Evolutionary conservation across 2,113 vertebrate genomes (phyloP), one percentile per base, ranked within the genome.

Genomic region (Macrotus californicus): DNA sequence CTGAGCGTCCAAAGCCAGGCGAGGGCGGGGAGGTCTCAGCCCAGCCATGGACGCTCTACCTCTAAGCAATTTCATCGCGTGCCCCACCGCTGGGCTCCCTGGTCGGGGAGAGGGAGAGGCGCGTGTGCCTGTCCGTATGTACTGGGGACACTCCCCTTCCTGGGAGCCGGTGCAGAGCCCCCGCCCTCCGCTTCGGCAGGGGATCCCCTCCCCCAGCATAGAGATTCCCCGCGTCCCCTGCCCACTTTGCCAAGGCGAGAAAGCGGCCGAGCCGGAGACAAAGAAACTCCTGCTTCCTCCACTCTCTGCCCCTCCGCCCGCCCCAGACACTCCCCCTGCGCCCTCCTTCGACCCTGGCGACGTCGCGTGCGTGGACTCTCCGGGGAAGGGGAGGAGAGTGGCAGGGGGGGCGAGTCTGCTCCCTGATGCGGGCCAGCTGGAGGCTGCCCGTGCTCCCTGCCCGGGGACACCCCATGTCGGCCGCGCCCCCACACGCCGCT

Each of bases 221-320:
- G 93, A 96, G 94, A 96, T 97, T 97, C 93, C 90, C 94, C 94
- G 70, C 83, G 96, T 97, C 97, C 97, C 97, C 93, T 98, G 96
- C 96, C 97, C 98, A 97, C 98, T 97, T 97, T 97, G 96, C 96
- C 91, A 64, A 96, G 92, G 97, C 97, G 86, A 97, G 97, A 97
- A 98, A 94, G 91, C 94, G 94, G 95, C 96, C 93, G 96, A 98
- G 97, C 95, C 11, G 46, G 79, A 98, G 97, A 98, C 98, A 98
- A 98, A 98, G 98, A 98, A 98, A 98, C 98, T 98, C 98, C 98
- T 96, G 96, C 95, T 97, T 95, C 96, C 97, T 92, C 92, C 95
- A 76, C 96, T 95, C 95, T 85, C 95, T 64, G 97, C 79, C 91
- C 75, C 87, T 82, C 88, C 81, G 73, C 93, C 92, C 72, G 80